These are phyloP conservation scores for Andricus grossulariae DNA, from an alignment of 1,140 invertebrate genomes.

Conservation along the genomic window DNA sequence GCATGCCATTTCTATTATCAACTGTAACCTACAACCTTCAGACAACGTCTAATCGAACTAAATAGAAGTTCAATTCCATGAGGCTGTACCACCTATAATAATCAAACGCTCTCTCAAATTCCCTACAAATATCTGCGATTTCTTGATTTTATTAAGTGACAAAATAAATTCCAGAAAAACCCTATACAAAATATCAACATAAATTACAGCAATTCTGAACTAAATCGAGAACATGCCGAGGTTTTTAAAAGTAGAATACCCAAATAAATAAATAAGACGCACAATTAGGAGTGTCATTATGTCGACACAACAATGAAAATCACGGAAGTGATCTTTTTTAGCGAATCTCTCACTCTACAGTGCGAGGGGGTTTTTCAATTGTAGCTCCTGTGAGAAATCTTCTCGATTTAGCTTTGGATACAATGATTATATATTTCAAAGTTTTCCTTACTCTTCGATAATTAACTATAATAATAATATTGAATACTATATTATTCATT, in stretches of 20 bases:
- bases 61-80: conserved; percentile 12
- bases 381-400: not conserved
- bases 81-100: not conserved
- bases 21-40: conserved; percentile 26
- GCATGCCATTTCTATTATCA: conserved; percentile 31
- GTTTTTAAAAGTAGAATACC: not conserved
- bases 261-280: conserved; percentile 6
- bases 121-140: not conserved
- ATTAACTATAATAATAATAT: too few relatives aligned
- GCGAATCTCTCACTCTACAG: not conserved
- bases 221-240: not conserved
- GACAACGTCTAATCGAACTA: conserved; percentile 23
- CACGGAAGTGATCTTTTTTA: not conserved
- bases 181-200: not conserved
- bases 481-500: too few relatives aligned
- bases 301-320: conserved; percentile 8
- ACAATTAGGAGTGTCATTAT: conserved; percentile 24
- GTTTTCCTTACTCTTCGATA: not conserved
- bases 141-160: not conserved
- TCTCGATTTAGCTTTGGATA: not conserved
- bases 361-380: not conserved
- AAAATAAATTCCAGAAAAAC: too few relatives aligned
- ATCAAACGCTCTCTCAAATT: not conserved
- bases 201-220: not conserved
- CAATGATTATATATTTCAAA: not conserved